These are phyloP conservation scores for Zophobas atratus DNA, from an alignment of 1,140 invertebrate genomes.

Conservation along the genomic window DNA sequence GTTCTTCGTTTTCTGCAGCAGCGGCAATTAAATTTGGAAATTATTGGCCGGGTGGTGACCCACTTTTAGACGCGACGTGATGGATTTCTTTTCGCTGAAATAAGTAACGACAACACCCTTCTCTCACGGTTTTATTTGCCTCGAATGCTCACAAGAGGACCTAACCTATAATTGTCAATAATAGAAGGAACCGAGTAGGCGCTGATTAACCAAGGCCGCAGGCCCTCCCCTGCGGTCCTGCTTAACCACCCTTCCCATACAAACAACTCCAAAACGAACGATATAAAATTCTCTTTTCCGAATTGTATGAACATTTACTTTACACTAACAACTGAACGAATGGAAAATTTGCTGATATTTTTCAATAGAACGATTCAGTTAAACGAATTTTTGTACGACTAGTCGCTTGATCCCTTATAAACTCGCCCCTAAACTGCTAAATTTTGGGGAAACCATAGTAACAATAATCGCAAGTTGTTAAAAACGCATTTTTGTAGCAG, in stretches of 20 bases:
- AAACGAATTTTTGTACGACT: conserved; percentile 1
- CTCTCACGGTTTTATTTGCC: conserved; percentile 36
- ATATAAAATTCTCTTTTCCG: neutral
- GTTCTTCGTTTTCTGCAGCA: conserved; percentile 42
- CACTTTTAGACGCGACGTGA: conserved; percentile 40
- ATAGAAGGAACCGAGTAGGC: neutral
- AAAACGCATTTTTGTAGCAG: neutral
- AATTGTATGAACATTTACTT: neutral
- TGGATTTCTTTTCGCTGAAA: conserved; percentile 31
- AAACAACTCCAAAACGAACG: neutral
- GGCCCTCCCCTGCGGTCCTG: neutral
- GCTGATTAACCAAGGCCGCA: neutral
- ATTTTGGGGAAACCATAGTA: neutral
- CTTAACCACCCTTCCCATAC: neutral
- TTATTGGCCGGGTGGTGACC: conserved; percentile 54
- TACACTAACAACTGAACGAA: neutral
- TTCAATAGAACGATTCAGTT: neutral
- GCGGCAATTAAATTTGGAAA: conserved; percentile 54
- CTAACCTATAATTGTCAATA: conserved; percentile 1
- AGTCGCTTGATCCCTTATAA: conserved; percentile 11
- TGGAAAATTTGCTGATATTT: neutral
- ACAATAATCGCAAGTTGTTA: neutral
- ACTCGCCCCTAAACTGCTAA: conserved; percentile 9
- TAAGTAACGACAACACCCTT: conserved; percentile 15
- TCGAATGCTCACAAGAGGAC: conserved; percentile 7